Base-by-base conservation (phyloP, 1,140 invertebrate genomes). In the Micrasema minimum region DNA sequence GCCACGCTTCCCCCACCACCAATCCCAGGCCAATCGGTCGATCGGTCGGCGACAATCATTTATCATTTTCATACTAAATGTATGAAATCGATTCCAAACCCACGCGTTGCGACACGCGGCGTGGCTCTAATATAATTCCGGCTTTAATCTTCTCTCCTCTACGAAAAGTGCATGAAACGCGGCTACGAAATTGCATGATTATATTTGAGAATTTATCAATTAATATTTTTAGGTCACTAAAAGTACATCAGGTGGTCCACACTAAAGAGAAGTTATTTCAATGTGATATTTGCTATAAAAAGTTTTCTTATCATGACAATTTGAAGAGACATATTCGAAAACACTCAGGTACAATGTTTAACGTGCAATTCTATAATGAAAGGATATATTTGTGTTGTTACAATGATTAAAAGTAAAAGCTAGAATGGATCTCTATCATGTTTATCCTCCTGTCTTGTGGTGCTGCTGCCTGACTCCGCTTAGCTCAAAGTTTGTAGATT, bases 281-380 rank as follows among this genome's bases (percentile, higher is more conserved):
- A 62, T 62, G 59, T 22, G 41, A 62, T n/a, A 45, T 62, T 45
- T 62, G 59, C 23, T 12, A 62, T 9, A 62, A 62, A 31, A 45
- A 16, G 9, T 45, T 62, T 9, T 22, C 37, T 1, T n/a, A 62
- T 43, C n/a, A 23, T 22, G 26, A 23, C 11, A n/a, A 23, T 23
- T 20, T 62, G 3, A 62, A 43, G 45, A 46, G 20, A 12, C 59
- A 62, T 11, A 45, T 62, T 43, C 14, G 7, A 14, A 62, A 20
- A 18, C 59, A 62, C 45, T 62, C 59, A 43, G 59, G 59, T 62
- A 14, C 4, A 11, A 9, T 23, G 31, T 37, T 14, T 38, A 14
- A 38, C 14, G n/a, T n/a, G n/a, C n/a, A n/a, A n/a, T n/a, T n/a
- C n/a, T n/a, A n/a, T n/a, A n/a, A n/a, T n/a, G n/a, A n/a, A n/a